phyloP scores from a whole-genome alignment of 2,888 invertebrate genomes.

The Phytoseiulus persimilis region DNA sequence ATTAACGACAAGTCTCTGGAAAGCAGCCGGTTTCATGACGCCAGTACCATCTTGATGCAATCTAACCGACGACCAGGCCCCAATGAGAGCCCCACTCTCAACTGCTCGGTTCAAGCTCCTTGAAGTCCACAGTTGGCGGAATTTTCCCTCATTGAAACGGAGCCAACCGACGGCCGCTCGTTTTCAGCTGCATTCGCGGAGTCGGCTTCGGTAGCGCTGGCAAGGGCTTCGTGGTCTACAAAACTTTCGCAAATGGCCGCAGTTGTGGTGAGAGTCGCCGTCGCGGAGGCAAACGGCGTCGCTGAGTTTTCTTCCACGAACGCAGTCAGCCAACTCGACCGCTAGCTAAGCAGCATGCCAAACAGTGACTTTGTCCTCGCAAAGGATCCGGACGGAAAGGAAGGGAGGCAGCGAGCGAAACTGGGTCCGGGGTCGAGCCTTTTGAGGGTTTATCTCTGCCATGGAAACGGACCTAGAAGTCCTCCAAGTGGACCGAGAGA shows the following conservation, averaged over 20 bases:
- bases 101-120: neutral
- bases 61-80: neutral
- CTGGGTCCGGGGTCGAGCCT: neutral
- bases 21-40: no score
- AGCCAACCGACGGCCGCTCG: neutral
- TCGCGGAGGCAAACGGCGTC: neutral
- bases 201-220: neutral
- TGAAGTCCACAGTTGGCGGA: neutral
- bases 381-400: neutral
- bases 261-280: neutral
- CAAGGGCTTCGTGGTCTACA: neutral
- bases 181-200: neutral
- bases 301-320: neutral
- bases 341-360: neutral
- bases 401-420: neutral
- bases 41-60: no score
- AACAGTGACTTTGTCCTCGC: neutral
- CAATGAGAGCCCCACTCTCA: neutral
- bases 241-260: neutral
- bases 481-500: no score
- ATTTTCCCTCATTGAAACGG: neutral
- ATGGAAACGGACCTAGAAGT: neutral
- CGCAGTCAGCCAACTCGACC: neutral
- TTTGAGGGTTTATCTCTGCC: neutral
- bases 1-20: no score